phyloP scores from a whole-genome alignment of 2,113 vertebrate species.

The Xyliphius kryptos region DNA sequence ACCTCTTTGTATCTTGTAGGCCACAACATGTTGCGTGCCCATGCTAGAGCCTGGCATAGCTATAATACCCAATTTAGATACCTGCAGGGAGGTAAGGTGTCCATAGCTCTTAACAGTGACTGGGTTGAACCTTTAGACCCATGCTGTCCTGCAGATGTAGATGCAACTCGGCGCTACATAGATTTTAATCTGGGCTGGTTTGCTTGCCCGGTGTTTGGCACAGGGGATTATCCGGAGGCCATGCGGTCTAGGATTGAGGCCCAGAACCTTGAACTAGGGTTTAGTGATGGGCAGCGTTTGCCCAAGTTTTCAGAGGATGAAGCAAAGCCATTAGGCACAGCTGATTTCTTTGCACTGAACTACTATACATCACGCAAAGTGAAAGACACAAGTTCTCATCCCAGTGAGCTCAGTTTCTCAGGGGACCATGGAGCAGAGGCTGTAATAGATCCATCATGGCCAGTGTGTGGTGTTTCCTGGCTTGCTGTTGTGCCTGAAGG shows the following conservation, averaged over 20 bases:
- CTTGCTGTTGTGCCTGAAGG: conserved; percentile 64
- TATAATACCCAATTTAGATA: conserved; percentile 61
- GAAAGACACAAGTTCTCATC: conserved; percentile 43
- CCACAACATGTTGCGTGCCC: conserved; percentile 71
- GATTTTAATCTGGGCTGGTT: conserved; percentile 69
- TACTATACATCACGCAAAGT: conserved; percentile 70
- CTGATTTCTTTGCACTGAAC: conserved; percentile 77
- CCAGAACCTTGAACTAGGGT: conserved; percentile 56
- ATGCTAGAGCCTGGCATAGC: conserved; percentile 69
- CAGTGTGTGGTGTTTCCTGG: conserved; percentile 57
- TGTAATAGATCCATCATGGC: conserved; percentile 68
- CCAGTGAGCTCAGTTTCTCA: conserved; percentile 42
- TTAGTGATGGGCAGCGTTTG: conserved; percentile 49
- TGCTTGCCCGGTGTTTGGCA: conserved; percentile 71
- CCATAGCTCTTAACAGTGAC: conserved; percentile 62
- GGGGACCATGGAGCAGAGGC: conserved; percentile 52
- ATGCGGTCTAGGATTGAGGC: conserved; percentile 63
- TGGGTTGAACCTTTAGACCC: conserved; percentile 63
- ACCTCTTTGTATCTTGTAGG: conserved; percentile 60
- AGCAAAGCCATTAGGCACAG: conserved; percentile 60
- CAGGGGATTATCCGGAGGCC: conserved; percentile 70
- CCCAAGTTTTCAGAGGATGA: conserved; percentile 69
- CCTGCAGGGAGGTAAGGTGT: conserved; percentile 59
- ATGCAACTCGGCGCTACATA: conserved; percentile 56
- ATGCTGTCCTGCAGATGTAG: conserved; percentile 48